Evolutionary conservation across 2,888 invertebrate genomes (phyloP), one percentile per base, ranked within the genome.

Genomic region (Ophraella communa): DNA sequence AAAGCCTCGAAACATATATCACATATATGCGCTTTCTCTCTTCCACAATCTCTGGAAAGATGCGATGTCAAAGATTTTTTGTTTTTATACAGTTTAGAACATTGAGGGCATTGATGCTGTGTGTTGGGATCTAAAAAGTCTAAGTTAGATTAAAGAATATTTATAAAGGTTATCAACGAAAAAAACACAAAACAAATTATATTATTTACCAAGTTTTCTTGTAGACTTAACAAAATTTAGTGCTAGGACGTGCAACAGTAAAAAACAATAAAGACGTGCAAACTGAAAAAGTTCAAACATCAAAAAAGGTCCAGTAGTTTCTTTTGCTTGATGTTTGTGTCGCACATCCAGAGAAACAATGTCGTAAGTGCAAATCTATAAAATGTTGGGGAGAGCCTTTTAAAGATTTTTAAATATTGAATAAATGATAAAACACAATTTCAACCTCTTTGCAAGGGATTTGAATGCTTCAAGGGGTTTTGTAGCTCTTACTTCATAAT

Each of bases 21-120:
- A 47, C 70, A 71, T n/a, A 79, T 75, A 69, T 65, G 42, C 11
- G 24, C 44, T 49, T 65, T 65, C n/a, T 56, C 44, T 35, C 47
- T 61, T 53, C 61, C 60, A 17, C 65, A 65, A 44, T 61, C 61
- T 44, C 60, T 61, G 3, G 61, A 65, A 20, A 49, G 56, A 33
- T 60, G 60, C 4, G 60, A 51, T 10, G 49, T 45, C 14, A 60
- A 44, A 3, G 61, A 61, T 52, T 53, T 60, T 53, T 55, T 54
- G 33, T 66, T 65, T 54, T 69, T 69, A 61, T 69, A 71, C n/a
- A 49, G 47, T 53, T 68, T 66, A 20, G 42, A 52, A 27, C 67
- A 67, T 45, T 63, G 66, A 5, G 60, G 60, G n/a, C 66, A 67
- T 49, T 44, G 23, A 21, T 52, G 52, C 4, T 45, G 14, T 2